A percentile compares a stretch with the other conserved stretches of the same genome.
Evolutionary conservation across 2,797 vertebrate genomes (phyloP).

Genomic region (Chrysocyon brachyurus): DNA sequence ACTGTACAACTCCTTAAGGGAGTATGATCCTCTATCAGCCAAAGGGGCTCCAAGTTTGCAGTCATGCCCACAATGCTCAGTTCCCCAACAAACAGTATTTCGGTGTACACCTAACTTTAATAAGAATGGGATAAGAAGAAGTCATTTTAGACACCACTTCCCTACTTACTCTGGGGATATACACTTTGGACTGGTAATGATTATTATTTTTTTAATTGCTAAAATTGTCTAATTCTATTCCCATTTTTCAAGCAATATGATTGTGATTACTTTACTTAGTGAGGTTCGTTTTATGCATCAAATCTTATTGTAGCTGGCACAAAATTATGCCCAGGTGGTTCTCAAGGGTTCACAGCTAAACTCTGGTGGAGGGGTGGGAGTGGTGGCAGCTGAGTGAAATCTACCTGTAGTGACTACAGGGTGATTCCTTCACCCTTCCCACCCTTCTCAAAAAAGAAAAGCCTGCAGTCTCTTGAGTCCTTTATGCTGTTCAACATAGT

Average conservation of each 20-base stretch:
- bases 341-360: no score
- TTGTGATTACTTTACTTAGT: background rate
- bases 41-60: background rate
- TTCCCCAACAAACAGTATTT: background rate
- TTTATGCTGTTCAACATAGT: no score
- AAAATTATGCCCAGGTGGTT: background rate
- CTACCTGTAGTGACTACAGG: background rate
- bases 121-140: background rate
- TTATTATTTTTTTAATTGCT: background rate
- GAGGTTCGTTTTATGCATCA: background rate
- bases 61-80: no score
- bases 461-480: no score
- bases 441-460: background rate
- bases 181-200: background rate
- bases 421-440: background rate
- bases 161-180: background rate
- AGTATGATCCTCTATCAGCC: background rate
- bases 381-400: background rate
- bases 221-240: background rate
- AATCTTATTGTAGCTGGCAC: background rate
- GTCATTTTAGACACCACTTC: background rate
- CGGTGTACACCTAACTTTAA: background rate
- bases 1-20: background rate
- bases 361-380: rapidly evolving
- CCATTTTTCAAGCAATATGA: background rate